These are phyloP conservation scores for Lagopus leucura DNA, from an alignment of 2,113 vertebrate species.

Conservation along the genomic window DNA sequence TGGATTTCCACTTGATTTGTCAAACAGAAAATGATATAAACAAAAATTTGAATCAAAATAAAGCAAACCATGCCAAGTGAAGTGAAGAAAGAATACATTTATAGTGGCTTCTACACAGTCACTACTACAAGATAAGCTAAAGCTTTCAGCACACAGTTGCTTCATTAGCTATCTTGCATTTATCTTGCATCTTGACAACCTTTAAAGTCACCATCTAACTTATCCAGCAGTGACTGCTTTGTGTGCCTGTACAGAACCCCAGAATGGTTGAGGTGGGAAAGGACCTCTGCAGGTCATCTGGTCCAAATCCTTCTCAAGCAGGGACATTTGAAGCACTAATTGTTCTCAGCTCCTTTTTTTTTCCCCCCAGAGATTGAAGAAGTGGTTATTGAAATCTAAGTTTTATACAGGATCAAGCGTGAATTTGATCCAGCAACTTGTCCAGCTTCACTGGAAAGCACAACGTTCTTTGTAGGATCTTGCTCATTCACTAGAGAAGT, in stretches of 20 bases:
- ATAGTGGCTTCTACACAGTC: not conserved
- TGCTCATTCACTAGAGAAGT: not conserved
- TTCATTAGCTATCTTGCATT: not conserved
- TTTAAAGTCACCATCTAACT: not conserved
- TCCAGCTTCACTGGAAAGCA: not conserved
- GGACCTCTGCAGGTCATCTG: not conserved
- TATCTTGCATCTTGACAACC: not conserved
- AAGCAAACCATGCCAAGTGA: not conserved
- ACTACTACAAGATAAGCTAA: not conserved
- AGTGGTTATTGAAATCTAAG: not conserved
- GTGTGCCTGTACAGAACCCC: not conserved
- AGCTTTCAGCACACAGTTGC: not conserved
- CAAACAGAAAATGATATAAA: not conserved
- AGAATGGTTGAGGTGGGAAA: not conserved
- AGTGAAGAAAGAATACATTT: not conserved
- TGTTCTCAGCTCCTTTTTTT: not conserved
- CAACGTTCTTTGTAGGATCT: not conserved
- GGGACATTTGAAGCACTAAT: not conserved
- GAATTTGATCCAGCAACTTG: not conserved
- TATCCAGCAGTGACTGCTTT: not conserved
- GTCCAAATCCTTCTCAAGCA: not conserved
- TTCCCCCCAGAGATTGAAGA: not conserved
- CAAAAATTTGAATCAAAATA: not conserved
- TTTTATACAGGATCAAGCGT: not conserved
- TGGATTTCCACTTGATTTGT: not conserved